Base-by-base conservation (phyloP, 1,140 invertebrate genomes). In the Metaphire vulgaris region DNA sequence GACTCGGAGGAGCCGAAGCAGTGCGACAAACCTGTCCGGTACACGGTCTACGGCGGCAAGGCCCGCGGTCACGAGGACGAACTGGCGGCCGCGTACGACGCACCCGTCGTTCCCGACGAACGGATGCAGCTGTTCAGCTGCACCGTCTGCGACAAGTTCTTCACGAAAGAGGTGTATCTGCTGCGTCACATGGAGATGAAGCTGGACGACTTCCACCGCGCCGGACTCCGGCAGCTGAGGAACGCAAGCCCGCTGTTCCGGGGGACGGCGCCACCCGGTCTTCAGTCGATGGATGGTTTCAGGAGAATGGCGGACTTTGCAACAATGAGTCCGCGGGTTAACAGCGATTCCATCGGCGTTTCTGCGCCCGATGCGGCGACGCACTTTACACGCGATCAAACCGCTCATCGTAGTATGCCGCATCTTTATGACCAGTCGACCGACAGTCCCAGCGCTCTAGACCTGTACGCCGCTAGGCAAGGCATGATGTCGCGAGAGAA, bases 101-200 rank as follows among this genome's bases (percentile, higher is more conserved):
- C 75, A 76, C 31, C 34, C 70, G 32, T n/a, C 26, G 32, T 34
- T 28, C 32, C 32, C 1, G 28, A 73, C 41, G 31, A 26, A 2
- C 67, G 67, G 30, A 73, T 56, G 33, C 28, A 73, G 28, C 14
- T 31, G 16, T n/a, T 29, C 28, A 34, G 32, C n/a, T 76, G 75
- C 31, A 16, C 69, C 33, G 75, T 76, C 29, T 76, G 75, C 70
- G 29, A 73, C 33, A 76, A 73, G 56, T 2, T 76, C 69, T 76
- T 76, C 69, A 73, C 75, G 29, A 76, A 73, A 34, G 75, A 76
- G 30, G 33, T 34, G 1, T 76, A 76, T 64, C 69, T 76, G 41
- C 16, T 73, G 14, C 72, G 75, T 2, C 75, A 76, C 41, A 64
- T 76, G 69, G 75, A 76, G 69, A 76, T 76, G 75, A 76, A 76